Conservation (phyloP, 2,113 vertebrate species). For the Corythornis madagascariensis region DNA sequence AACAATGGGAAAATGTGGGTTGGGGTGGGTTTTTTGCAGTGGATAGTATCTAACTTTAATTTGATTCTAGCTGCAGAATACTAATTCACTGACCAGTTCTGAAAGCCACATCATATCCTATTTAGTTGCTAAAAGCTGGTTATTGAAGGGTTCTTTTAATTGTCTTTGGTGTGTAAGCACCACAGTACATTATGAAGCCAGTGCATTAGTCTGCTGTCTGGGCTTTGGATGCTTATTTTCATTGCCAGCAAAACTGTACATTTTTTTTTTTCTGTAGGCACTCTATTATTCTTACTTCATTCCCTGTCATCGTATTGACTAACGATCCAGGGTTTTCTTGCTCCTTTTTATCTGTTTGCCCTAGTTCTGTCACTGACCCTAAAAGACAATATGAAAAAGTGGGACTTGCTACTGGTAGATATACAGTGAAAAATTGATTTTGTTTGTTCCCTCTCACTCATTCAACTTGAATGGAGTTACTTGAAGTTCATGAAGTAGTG, state of each 20-base stretch:
- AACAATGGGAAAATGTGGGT: conserved; percentile 4
- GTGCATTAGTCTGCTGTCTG: background rate
- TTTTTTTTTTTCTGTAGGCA: background rate
- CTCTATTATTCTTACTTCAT: background rate
- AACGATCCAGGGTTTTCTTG: background rate
- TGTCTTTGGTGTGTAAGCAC: background rate
- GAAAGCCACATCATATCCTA: background rate
- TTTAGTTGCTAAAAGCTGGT: background rate
- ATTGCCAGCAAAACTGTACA: background rate
- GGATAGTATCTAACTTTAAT: background rate
- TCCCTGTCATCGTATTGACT: background rate
- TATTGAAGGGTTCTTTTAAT: background rate
- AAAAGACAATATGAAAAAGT: background rate
- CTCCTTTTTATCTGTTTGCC: background rate
- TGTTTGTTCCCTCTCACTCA: background rate
- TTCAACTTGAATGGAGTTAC: background rate
- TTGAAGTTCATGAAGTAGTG: background rate
- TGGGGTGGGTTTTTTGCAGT: too few relatives aligned
- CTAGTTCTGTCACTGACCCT: background rate
- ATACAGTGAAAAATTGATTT: background rate
- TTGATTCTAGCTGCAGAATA: conserved; percentile 12
- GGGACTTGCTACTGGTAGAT: background rate
- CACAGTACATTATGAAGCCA: background rate
- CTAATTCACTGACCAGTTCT: background rate
- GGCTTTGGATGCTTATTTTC: background rate